Base-by-base conservation (phyloP, 2,797 vertebrate species). In the Sorex maritimensis region DNA sequence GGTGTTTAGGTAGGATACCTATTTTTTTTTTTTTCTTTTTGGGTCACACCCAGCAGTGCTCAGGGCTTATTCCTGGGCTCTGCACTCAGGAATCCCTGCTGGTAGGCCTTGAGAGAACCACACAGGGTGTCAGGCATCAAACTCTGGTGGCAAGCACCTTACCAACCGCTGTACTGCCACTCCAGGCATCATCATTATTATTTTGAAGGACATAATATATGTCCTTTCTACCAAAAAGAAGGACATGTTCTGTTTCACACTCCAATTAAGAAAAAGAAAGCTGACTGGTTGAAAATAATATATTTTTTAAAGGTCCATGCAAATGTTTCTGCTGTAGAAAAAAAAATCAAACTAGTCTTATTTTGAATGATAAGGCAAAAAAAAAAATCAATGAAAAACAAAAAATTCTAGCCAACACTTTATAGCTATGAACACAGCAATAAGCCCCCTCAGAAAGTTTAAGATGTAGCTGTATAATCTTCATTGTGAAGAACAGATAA, bases 361-460 rank as follows among this genome's bases (percentile, higher is more conserved):
- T 46, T 49, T 14, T 80, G 61, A 81, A 78, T 46, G 24, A 11
- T 72, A 71, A 58, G 67, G 82, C 72, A 82, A 92, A 86, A 68
- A 65, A 63, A 65, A 24, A 65, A 65, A 23, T 23, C 21, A 65
- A 5, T 71, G 28, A 2, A 41, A 58, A 46, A 21, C 63, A 71
- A 19, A 73, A 78, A 83, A 84, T 67, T 13, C 3, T 69, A 81
- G 13, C 61, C 10, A 75, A 74, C 44, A 44, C 68, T 28, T 44
- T 24, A 49, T 8, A 63, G 74, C 61, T 13, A n/a, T 14, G 79
- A n/a, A 1, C 67, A 41, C 26, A 8, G 49, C 69, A 44, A 23
- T 6, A 82, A 86, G 61, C 19, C 3, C 2, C 5, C 7, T 44
- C 9, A 69, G 5, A 78, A 9, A 83, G 17, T 21, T 11, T 78